Conservation (phyloP, 2,113 vertebrate genomes). For the Poeciliopsis retropinna region DNA sequence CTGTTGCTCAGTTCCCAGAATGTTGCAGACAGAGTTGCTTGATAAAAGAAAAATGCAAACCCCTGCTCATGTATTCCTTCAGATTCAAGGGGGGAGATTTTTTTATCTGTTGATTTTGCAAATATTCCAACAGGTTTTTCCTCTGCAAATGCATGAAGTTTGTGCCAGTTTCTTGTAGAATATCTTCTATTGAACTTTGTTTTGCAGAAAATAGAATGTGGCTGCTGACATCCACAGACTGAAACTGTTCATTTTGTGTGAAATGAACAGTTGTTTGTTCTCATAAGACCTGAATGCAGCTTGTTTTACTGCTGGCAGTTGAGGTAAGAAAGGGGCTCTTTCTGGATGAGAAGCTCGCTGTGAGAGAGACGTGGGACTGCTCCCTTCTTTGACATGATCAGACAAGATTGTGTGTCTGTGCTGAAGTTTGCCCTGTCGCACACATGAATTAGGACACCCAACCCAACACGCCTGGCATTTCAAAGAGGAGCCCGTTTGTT, state of each 20-base stretch:
- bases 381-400: conserved; percentile 63
- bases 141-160: not conserved
- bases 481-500: conserved; percentile 64
- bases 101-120: not conserved
- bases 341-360: conserved; percentile 51
- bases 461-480: conserved; percentile 62
- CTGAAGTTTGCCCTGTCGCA: conserved; percentile 33
- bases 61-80: not conserved
- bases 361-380: conserved; percentile 43
- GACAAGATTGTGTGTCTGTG: conserved; percentile 52
- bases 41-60: not conserved
- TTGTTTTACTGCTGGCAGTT: conserved; percentile 20
- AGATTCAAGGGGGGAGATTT: not conserved
- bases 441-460: conserved; percentile 60
- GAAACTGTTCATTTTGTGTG: not conserved
- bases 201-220: not conserved
- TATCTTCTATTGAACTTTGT: not conserved
- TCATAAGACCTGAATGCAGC: conserved; percentile 27
- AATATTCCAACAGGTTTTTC: not conserved
- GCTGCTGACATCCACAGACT: not conserved
- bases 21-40: not conserved
- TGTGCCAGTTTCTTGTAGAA: not conserved
- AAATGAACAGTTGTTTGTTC: conserved; percentile 3
- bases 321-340: conserved; percentile 8
- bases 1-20: not conserved